These are phyloP conservation scores for Onchidella celtica DNA, from an alignment of 2,888 invertebrate species.

Conservation along the genomic window DNA sequence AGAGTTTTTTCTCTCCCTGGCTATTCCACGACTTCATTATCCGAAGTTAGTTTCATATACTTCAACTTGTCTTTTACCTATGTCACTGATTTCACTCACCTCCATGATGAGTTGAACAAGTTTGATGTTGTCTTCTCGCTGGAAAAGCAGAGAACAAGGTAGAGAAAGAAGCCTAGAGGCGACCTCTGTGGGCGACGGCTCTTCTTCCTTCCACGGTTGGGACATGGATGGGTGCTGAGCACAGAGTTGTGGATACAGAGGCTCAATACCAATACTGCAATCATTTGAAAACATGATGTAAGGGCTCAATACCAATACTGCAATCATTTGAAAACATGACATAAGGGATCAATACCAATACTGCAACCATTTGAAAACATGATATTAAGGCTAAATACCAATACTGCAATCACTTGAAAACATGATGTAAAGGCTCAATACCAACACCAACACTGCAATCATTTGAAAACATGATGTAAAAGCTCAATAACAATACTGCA, in stretches of 20 bases:
- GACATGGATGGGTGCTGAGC: constrained; percentile 83
- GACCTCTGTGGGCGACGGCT: constrained; percentile 88
- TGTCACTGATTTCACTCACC: too few relatives aligned
- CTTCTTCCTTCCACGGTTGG: constrained; percentile 78
- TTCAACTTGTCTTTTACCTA: too few relatives aligned
- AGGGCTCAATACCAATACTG: constrained; percentile 94
- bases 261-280: constrained; percentile 93
- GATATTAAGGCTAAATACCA: constrained; percentile 95
- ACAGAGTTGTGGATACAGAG: constrained; percentile 94
- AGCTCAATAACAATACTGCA: constrained; percentile 95
- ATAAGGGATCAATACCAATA: constrained; percentile 94
- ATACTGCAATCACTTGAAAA: constrained; percentile 84
- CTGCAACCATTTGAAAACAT: constrained; percentile 82
- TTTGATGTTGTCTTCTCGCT: constrained; percentile 89
- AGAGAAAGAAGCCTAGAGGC: constrained; percentile 91
- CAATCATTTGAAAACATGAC: constrained; percentile 82
- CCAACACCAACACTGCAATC: constrained; percentile 90
- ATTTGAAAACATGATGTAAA: too few relatives aligned
- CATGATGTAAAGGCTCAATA: too few relatives aligned
- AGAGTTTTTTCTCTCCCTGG: too few relatives aligned
- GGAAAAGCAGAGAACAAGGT: constrained; percentile 92
- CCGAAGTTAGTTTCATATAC: too few relatives aligned
- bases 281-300: constrained; percentile 84
- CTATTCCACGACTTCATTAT: too few relatives aligned
- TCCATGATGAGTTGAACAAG: constrained; percentile 91